Conservation (phyloP, 53 echinoderm and acorn worm species). For the Antedon mediterranea region DNA sequence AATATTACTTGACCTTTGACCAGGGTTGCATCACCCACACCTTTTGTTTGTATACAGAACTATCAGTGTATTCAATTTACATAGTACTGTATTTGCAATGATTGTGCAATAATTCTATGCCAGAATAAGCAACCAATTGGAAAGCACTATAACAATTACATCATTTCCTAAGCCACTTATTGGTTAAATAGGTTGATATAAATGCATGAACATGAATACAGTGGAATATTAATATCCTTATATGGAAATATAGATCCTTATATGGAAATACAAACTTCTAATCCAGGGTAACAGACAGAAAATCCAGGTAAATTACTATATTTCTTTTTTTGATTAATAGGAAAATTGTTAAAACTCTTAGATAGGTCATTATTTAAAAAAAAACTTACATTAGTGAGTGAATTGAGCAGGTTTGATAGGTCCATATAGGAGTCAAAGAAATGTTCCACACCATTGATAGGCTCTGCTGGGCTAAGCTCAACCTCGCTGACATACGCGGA, state of each 20-base stretch:
- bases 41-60: too few relatives aligned
- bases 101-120: not conserved
- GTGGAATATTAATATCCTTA: too few relatives aligned
- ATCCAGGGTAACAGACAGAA: too few relatives aligned
- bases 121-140: not conserved
- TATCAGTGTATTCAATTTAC: too few relatives aligned
- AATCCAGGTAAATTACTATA: too few relatives aligned
- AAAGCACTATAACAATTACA: not conserved
- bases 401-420: slow-evolving; percentile 35
- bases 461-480: slow-evolving; percentile 53
- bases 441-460: slow-evolving; percentile 41
- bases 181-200: not conserved
- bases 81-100: not conserved
- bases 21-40: not conserved
- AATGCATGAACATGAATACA: not conserved
- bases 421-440: slow-evolving; percentile 75
- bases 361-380: too few relatives aligned
- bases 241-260: too few relatives aligned
- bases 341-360: too few relatives aligned
- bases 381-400: not conserved
- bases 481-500: slow-evolving; percentile 33
- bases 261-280: too few relatives aligned
- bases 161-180: not conserved
- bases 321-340: too few relatives aligned
- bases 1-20: not conserved